Evolutionary conservation across 1,140 invertebrate species (phyloP), one percentile per base, ranked within the genome.

Genomic region (Halictus rubicundus): DNA sequence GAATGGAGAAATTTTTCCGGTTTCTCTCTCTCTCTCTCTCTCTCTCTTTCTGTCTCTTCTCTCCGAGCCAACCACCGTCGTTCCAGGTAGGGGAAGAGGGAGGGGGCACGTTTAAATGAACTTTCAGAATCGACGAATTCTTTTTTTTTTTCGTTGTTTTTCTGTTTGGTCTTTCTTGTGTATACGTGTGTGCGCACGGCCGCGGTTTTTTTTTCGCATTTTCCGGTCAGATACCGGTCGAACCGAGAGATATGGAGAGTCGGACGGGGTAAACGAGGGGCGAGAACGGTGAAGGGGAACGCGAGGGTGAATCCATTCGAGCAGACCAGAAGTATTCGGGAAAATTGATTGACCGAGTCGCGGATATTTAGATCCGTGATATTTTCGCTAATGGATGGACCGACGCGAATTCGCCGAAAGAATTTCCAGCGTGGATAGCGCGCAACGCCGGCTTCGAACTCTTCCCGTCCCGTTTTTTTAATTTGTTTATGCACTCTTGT

Each of bases 1-100:
- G 64, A 66, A 66, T 66, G 21, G 39, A 66, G 64, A 46, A 66
- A 66, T 66, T 66, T 42, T 66, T 46, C 39, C 39, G n/a, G 46
- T 25, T 42, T 42, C 10, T 46, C 10, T 39, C 12, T 63, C n/a
- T 65, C 10, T 23, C 37, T 42, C 0, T 46, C 5, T 66, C 9
- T n/a, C n/a, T 42, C 39, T 7, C 39, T 46, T 46, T 39, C 10
- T 32, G 10, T 64, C 9, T 39, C 37, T 42, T 46, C 2, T 49
- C 9, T 4, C n/a, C 37, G 2, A 0, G 12, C 39, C n/a, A 1
- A 5, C 21, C 27, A 7, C 49, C 25, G 25, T n/a, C 46, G 19
- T 4, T 46, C 25, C 9, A 19, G 9, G 1, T 3, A 5, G 32
- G 32, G 32, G 32, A 5, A 21, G 27, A 21, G 27, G 23, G 16